Base-by-base conservation (phyloP, 2,797 vertebrate genomes). In the Chelidonichthys spinosus region DNA sequence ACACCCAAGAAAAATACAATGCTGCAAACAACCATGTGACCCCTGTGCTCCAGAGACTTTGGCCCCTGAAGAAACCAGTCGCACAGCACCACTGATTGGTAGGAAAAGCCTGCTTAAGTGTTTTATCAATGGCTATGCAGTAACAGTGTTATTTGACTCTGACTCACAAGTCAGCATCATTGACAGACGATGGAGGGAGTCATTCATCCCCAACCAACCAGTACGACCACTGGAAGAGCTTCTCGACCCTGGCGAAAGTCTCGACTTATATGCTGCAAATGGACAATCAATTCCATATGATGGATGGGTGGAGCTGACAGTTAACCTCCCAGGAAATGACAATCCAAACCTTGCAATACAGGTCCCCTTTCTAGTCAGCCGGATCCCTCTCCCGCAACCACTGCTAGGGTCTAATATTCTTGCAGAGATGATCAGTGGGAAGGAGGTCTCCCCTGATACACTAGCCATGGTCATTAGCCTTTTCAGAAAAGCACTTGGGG, bases 361-460 rank as follows among this genome's bases (percentile, higher is more conserved):
- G 18, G 18, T 52, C 18, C 50, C 50, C 4, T 52, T 52, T 8
- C 11, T 52, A 5, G 50, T 52, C 11, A 52, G 50, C 5, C 50
- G 32, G 18, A 4, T 52, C 3, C 2, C 18, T 4, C 50, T 52
- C 10, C 50, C 50, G 5, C 50, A 52, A n/a, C 72, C 68, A 0
- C 1, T 80, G 10, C 0, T 72, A 32, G 68, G 65, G 0, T 2
- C 56, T 2, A 78, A 81, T 25, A 50, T 84, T 0, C 37, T 78
- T 0, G 0, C 35, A 2, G 66, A 63, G 2, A 68, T 84, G 1
- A 74, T 78, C 4, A 39, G n/a, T 0, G 0, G 63, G 0, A 25
- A 9, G 25, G 40, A 64, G 13, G 63, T 72, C 0, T 11, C 42
- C 1, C 6, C 11, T 4, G 66, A 46, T 0, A 0, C 53, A 7